Evolutionary conservation across 2,113 vertebrate species (phyloP).

Genomic region (Cavia aperea): DNA sequence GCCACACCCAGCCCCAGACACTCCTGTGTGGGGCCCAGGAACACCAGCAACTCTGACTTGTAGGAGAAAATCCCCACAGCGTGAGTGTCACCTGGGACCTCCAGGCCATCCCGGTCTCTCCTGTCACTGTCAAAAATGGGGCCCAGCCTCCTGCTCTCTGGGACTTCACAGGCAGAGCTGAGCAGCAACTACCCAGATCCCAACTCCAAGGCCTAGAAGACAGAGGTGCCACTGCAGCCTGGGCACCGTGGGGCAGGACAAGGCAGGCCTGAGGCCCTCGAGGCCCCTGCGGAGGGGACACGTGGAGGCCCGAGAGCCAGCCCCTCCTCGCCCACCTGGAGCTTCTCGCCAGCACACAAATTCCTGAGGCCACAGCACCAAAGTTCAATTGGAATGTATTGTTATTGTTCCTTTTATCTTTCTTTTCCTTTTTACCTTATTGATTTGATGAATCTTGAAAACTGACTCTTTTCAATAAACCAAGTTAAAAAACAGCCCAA

Average conservation of each 20-base stretch:
- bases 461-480: slow-evolving; percentile 65
- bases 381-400: slow-evolving; percentile 60
- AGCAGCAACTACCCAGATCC: not conserved
- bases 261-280: not conserved
- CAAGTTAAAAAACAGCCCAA: slow-evolving; percentile 48
- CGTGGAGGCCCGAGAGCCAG: not conserved
- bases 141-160: not conserved
- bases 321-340: not conserved
- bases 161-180: not conserved
- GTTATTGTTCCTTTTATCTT: slow-evolving; percentile 63
- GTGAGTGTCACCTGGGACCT: not conserved
- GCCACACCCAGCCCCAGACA: slow-evolving; percentile 13
- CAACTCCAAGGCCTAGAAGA: not conserved
- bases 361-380: slow-evolving; percentile 57
- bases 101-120: slow-evolving; percentile 29
- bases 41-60: slow-evolving; percentile 73
- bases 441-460: slow-evolving; percentile 65
- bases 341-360: slow-evolving; percentile 43
- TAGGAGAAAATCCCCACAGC: slow-evolving; percentile 14
- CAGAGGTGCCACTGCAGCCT: not conserved
- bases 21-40: slow-evolving; percentile 63
- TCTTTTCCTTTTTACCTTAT: slow-evolving; percentile 59
- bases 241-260: rapidly evolving
- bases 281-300: not conserved
- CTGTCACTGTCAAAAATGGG: not conserved